These are phyloP conservation scores for Chironomus tentans DNA, from an alignment of 2,888 invertebrate species.

Conservation along the genomic window DNA sequence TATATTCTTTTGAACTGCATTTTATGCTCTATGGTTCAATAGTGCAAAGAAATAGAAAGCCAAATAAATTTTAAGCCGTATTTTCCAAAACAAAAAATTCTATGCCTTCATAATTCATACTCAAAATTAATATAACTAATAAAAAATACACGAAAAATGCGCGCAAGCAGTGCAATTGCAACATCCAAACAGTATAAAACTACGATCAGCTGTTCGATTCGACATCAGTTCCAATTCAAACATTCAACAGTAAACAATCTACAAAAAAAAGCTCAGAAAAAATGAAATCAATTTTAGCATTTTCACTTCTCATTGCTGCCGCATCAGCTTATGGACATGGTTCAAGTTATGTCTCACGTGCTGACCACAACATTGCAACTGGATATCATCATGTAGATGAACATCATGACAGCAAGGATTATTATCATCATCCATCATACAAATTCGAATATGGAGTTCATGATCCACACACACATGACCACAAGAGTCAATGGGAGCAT, in stretches of 20 bases:
- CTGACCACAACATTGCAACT: not conserved
- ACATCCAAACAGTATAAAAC: no score
- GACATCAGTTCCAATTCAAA: not conserved
- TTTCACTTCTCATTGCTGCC: not conserved
- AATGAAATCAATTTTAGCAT: not conserved
- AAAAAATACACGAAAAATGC: no score
- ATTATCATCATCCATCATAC: not conserved
- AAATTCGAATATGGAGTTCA: not conserved
- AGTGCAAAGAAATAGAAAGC: no score
- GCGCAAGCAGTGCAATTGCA: no score
- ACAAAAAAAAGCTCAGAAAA: no score
- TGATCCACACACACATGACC: not conserved
- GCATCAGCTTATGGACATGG: not conserved
- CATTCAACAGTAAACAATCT: not conserved
- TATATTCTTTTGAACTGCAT: no score
- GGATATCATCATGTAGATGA: not conserved
- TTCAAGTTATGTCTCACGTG: not conserved
- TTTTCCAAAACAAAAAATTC: no score
- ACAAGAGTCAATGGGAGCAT: not conserved
- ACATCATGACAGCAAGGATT: not conserved
- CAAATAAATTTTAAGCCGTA: no score
- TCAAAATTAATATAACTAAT: no score
- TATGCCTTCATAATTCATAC: no score
- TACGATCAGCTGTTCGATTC: not conserved
- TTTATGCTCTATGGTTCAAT: no score